Evolutionary conservation across 2,888 invertebrate species (phyloP), one percentile per base, ranked within the genome.

Genomic region (Yponomeuta evonymella): DNA sequence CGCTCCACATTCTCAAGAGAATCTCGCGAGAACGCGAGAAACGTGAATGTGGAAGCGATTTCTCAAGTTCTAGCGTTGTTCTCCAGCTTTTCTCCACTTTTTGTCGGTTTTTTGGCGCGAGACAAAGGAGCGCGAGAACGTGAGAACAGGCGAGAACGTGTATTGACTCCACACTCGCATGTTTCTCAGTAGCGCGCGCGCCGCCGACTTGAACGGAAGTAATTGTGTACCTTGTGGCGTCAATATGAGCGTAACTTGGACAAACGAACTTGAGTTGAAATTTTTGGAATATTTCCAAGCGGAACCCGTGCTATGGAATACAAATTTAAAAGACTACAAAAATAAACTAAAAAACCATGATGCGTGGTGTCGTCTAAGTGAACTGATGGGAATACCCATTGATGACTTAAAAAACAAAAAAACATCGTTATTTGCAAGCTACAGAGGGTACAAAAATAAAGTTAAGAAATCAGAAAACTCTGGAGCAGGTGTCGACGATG

Each of bases 81-180:
- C 72, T 70, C 71, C 62, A 33, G 62, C 33, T 70, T 36, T 72
- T 72, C 70, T 69, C 69, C 70, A 64, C 33, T 64, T 72, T 68
- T 72, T 70, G 65, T 70, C 71, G 68, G 68, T 43, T 71, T 71
- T 69, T 72, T 71, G 70, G 66, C 68, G 67, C 71, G 67, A 71
- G 70, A 70, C 70, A 70, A 70, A 70, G 69, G 66, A 70, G 71
- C 72, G 72, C 70, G 70, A 71, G 71, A 70, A 72, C 71, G 70
- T 69, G 72, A 71, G 67, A 71, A 71, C 71, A 71, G 71, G 67
- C 72, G 72, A 72, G 72, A 72, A 72, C 72, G 69, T 72, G 67
- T 72, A 70, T 70, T 70, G 23, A 23, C 23, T 23, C 23, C 0
- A 23, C 23, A 23, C 23, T 23, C 23, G 23, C 23, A 23, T 23